Conservation (phyloP, 2,797 vertebrate genomes). For the Denticeps clupeoides region DNA sequence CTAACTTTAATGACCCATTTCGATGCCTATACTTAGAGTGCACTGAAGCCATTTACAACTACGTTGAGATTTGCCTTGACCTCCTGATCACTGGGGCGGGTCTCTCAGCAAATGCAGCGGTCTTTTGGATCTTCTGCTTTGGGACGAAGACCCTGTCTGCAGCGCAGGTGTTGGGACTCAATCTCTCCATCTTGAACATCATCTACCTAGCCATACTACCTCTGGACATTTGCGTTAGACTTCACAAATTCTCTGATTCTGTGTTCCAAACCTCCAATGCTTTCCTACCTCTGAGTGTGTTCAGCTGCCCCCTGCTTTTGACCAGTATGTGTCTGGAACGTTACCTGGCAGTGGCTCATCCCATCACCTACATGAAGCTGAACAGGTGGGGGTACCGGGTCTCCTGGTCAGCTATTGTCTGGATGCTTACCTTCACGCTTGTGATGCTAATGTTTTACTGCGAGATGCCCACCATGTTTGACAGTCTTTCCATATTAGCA, state of each 20-base stretch:
- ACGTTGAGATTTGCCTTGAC: no score
- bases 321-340: slow-evolving; percentile 50
- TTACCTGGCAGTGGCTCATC: slow-evolving; percentile 33
- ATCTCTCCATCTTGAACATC: slow-evolving; percentile 30
- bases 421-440: slow-evolving; percentile 31
- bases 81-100: no score
- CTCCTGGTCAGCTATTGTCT: slow-evolving; percentile 29
- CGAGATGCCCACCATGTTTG: neutral
- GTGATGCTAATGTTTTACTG: slow-evolving; percentile 1
- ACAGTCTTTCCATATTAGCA: slow-evolving; percentile 5
- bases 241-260: accelerated
- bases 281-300: slow-evolving; percentile 27
- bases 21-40: no score
- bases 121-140: neutral
- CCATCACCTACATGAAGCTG: slow-evolving; percentile 37
- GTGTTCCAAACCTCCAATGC: neutral
- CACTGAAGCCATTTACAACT: no score
- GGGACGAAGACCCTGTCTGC: neutral
- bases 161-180: slow-evolving; percentile 34
- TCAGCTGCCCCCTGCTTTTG: slow-evolving; percentile 44
- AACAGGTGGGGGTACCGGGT: slow-evolving; percentile 29
- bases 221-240: neutral
- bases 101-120: neutral
- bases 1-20: no score
- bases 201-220: slow-evolving; percentile 22